A percentile compares a stretch with the other conserved stretches of the same genome.
Evolutionary conservation across 2,113 vertebrate species (phyloP).

Genomic region (Oreochromis spilurus): DNA sequence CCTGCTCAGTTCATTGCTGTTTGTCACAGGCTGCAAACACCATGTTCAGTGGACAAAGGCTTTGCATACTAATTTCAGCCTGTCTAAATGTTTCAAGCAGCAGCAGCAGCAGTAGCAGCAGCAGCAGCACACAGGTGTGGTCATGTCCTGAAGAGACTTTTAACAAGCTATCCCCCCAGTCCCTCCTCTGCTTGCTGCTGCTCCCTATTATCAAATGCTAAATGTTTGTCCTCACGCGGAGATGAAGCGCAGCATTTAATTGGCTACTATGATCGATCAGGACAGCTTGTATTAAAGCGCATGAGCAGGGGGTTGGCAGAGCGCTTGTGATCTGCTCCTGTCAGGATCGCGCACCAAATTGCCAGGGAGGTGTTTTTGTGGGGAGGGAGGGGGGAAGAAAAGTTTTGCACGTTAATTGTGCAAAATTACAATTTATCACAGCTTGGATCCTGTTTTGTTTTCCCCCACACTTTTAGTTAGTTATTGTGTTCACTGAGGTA

Average conservation of each 20-base stretch:
- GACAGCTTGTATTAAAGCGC: background rate
- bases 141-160: constrained; percentile 19
- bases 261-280: constrained; percentile 7
- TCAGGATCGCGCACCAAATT: background rate
- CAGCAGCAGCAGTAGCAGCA: background rate
- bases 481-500: background rate
- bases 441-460: background rate
- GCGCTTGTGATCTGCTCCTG: background rate
- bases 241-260: constrained; percentile 18
- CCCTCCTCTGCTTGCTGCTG: background rate
- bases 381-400: background rate
- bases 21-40: constrained; percentile 51
- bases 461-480: background rate
- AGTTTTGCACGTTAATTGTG: background rate
- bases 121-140: constrained; percentile 32
- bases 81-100: constrained; percentile 19
- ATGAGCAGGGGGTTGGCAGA: background rate
- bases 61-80: constrained; percentile 64
- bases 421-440: background rate
- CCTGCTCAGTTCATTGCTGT: constrained; percentile 47
- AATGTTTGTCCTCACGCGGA: constrained; percentile 19
- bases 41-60: constrained; percentile 52
- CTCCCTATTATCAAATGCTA: constrained; percentile 22
- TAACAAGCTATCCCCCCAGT: background rate
- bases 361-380: background rate